Percentiles rank a stretch among this genome's conserved stretches.
These are phyloP conservation scores for Spinus olivaceus DNA, from an alignment of 2,797 vertebrate genomes.

Conservation along the genomic window DNA sequence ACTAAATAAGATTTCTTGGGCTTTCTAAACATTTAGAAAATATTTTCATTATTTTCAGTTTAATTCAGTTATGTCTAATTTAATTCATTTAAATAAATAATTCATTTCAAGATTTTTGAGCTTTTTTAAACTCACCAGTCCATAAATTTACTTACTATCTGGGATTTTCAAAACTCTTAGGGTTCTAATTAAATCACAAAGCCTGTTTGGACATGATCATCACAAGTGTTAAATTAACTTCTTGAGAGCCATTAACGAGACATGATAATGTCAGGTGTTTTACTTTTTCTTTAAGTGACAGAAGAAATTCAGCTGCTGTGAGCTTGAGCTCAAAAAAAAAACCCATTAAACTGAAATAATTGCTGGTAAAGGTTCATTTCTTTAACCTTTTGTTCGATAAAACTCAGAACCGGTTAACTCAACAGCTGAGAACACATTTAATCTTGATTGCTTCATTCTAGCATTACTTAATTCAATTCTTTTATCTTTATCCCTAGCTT, in stretches of 20 bases:
- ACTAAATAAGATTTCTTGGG: neutral
- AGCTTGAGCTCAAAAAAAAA: slow-evolving; percentile 21
- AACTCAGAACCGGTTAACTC: slow-evolving; percentile 29
- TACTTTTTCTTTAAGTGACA: neutral
- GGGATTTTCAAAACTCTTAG: slow-evolving; percentile 1
- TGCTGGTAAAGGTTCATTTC: neutral
- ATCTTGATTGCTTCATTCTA: slow-evolving; percentile 64
- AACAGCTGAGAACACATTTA: slow-evolving; percentile 59
- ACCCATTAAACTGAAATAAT: slow-evolving; percentile 31
- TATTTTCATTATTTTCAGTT: neutral
- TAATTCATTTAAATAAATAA: neutral
- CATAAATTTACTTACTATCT: neutral
- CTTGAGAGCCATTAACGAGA: slow-evolving; percentile 18
- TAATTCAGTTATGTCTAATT: neutral
- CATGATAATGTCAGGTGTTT: neutral
- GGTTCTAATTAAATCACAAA: slow-evolving; percentile 32
- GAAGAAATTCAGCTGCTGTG: slow-evolving; percentile 7
- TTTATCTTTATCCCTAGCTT: slow-evolving; percentile 63
- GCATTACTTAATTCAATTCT: slow-evolving; percentile 66
- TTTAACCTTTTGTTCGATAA: slow-evolving; percentile 42
- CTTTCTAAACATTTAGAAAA: neutral
- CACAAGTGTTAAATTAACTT: slow-evolving; percentile 42
- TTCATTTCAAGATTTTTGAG: neutral
- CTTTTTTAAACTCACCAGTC: neutral
- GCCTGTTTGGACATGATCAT: neutral